A percentile compares a stretch with the other conserved stretches of the same genome.
phyloP scores from a whole-genome alignment of 1,140 invertebrate genomes.

The Coptotermes formosanus region DNA sequence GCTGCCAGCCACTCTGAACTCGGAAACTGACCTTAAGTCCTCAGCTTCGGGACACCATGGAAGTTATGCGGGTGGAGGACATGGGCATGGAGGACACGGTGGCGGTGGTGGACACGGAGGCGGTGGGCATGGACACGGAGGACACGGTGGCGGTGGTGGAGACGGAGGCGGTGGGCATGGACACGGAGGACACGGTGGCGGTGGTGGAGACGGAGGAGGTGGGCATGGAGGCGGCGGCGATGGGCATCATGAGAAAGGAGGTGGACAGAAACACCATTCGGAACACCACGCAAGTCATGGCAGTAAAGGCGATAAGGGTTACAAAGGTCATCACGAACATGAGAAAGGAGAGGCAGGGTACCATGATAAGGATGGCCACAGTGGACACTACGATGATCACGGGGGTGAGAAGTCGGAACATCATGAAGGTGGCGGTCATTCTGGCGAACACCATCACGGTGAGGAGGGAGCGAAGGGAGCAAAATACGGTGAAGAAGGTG shows the following conservation, averaged over 20 bases:
- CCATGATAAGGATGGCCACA: conserved; percentile 30
- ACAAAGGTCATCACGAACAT: neutral
- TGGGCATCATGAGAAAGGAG: conserved; percentile 31
- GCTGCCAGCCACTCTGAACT: neutral
- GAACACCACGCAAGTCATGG: conserved; percentile 26
- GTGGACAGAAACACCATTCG: conserved; percentile 32
- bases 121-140: neutral
- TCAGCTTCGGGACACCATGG: neutral
- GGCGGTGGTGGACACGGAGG: neutral
- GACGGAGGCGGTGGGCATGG: neutral
- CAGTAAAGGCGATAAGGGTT: conserved; percentile 10
- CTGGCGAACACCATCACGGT: conserved; percentile 28
- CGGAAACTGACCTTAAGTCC: neutral
- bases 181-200: neutral
- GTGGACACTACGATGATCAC: conserved; percentile 31
- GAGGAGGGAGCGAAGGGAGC: conserved; percentile 22
- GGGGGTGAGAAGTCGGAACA: conserved; percentile 32
- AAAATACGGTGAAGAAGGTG: conserved; percentile 31
- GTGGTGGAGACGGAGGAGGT: neutral
- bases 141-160: neutral
- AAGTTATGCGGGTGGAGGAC: neutral
- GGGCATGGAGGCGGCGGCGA: conserved; percentile 14
- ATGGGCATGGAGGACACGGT: neutral
- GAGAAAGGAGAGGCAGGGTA: conserved; percentile 31
- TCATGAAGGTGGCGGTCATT: conserved; percentile 31